These are phyloP conservation scores for Bovichtus variegatus DNA, from an alignment of 2,797 vertebrate genomes.

Conservation along the genomic window DNA sequence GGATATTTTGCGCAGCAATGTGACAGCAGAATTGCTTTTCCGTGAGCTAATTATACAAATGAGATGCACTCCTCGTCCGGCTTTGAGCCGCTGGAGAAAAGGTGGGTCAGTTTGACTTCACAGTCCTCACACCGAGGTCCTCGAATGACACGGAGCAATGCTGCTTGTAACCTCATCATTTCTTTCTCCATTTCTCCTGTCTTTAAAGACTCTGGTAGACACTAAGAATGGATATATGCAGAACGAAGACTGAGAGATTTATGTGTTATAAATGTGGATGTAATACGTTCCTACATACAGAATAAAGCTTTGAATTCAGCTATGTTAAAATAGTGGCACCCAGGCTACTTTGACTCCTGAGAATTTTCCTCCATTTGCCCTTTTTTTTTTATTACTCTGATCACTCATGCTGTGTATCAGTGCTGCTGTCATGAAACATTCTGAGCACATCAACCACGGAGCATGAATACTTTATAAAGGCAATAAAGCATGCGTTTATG, in stretches of 20 bases:
- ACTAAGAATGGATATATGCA: constrained; percentile 17
- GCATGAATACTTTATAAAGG: constrained; percentile 86
- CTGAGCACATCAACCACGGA: constrained; percentile 71
- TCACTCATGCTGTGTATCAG: constrained; percentile 65
- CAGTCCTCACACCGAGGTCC: constrained; percentile 27
- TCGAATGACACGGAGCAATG: constrained; percentile 29
- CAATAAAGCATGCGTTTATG: constrained; percentile 83
- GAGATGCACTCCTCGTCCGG: constrained; percentile 25
- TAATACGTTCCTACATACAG: neutral
- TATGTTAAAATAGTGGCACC: constrained; percentile 32
- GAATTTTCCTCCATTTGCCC: constrained; percentile 69
- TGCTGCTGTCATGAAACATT: constrained; percentile 70
- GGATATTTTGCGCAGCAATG: constrained; percentile 13
- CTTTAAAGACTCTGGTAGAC: constrained; percentile 1
- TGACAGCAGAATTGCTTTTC: constrained; percentile 6
- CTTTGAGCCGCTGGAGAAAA: constrained; percentile 23
- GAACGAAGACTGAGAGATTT: constrained; percentile 3
- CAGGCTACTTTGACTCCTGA: constrained; percentile 26
- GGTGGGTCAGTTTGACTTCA: constrained; percentile 43
- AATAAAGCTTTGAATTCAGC: constrained; percentile 2
- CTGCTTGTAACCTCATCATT: neutral
- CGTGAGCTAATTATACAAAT: constrained; percentile 58
- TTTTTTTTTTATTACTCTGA: constrained; percentile 76
- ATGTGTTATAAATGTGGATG: constrained; percentile 9
- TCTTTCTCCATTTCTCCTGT: neutral